These are phyloP conservation scores for Lepus oiostolus DNA, from an alignment of 2,797 vertebrate genomes.

Conservation along the genomic window DNA sequence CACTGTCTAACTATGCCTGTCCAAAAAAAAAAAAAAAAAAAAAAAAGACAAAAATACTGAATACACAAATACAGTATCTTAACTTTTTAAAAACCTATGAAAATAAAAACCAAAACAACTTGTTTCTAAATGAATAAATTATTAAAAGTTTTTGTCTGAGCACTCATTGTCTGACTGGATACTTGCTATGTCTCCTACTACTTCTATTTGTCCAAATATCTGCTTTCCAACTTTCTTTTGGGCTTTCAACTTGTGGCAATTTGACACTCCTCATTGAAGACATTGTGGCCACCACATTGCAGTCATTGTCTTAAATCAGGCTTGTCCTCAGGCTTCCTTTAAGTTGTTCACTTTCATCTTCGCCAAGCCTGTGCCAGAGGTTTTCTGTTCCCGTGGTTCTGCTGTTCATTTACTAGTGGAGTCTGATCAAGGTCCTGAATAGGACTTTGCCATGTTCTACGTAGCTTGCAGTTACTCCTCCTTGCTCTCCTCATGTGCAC, in stretches of 20 bases:
- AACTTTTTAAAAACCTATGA: constrained; percentile 13
- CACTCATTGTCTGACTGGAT: not conserved
- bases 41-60: not conserved
- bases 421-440: not conserved
- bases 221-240: not conserved
- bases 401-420: not conserved
- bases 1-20: too few species aligned
- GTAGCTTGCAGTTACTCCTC: not conserved
- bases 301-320: not conserved
- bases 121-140: not conserved
- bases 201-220: not conserved
- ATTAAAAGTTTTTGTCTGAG: not conserved
- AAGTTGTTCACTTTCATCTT: not conserved
- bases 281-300: not conserved
- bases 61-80: not conserved
- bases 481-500: not conserved
- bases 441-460: not conserved
- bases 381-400: not conserved
- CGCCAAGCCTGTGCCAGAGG: not conserved
- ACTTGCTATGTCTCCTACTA: not conserved
- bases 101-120: not conserved
- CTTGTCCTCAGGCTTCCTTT: not conserved
- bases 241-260: not conserved
- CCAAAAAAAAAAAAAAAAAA: too few species aligned
- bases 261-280: not conserved